A percentile compares a stretch with the other conserved stretches of the same genome.
Evolutionary conservation across 2,113 vertebrate genomes (phyloP).

Genomic region (Rhipidura dahli): DNA sequence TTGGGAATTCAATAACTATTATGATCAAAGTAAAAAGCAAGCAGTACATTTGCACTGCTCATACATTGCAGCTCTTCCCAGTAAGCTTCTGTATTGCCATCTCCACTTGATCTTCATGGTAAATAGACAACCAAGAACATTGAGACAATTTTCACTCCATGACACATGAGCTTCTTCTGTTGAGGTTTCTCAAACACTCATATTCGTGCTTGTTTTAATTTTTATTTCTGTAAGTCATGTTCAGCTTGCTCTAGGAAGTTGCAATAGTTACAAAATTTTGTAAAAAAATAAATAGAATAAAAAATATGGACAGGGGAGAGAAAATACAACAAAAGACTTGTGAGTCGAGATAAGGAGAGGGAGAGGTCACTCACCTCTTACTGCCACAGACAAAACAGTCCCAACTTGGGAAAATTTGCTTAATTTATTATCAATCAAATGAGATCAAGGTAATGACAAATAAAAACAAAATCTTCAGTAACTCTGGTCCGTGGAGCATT

Average conservation of each 20-base stretch:
- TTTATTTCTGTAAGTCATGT: not conserved
- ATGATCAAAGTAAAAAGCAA: not conserved
- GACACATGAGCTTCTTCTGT: not conserved
- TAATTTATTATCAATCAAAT: not conserved
- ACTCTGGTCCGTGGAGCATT: not conserved
- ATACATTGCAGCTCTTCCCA: not conserved
- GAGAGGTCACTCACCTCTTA: not conserved
- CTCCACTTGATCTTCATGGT: not conserved
- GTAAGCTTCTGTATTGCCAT: not conserved
- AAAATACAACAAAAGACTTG: not conserved
- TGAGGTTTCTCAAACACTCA: not conserved
- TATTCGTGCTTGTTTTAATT: not conserved
- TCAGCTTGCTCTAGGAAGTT: not conserved
- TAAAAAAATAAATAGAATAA: not conserved
- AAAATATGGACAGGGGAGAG: not conserved
- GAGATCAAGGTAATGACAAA: not conserved
- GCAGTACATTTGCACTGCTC: not conserved
- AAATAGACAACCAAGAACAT: not conserved
- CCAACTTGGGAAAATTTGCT: accelerated
- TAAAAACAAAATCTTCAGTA: not conserved
- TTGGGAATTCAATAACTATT: not conserved
- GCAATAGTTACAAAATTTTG: not conserved
- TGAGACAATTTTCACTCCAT: not conserved
- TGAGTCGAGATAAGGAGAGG: accelerated
- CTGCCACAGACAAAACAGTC: not conserved